Percentiles rank a stretch among this genome's conserved stretches.
These are phyloP conservation scores for Sebastes hubbsi DNA, from an alignment of 2,797 vertebrate genomes.

Conservation along the genomic window DNA sequence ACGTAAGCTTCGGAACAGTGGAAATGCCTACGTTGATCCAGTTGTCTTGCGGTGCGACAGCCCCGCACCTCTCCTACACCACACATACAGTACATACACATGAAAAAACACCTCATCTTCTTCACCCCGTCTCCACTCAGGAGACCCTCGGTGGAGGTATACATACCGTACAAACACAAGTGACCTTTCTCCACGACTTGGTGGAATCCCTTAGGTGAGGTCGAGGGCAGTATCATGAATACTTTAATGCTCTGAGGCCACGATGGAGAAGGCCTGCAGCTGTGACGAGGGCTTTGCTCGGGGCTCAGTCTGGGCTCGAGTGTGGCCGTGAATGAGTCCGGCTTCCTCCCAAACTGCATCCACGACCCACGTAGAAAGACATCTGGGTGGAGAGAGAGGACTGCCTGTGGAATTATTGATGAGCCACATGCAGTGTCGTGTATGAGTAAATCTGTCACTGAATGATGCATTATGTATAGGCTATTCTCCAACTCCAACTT, in stretches of 20 bases:
- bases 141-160: not conserved
- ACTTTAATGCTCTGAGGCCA: conserved; percentile 7
- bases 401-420: conserved; percentile 39
- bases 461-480: not conserved
- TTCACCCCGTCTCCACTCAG: not conserved
- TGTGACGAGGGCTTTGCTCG: not conserved
- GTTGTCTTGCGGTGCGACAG: not conserved
- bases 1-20: not conserved
- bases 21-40: not conserved
- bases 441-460: conserved; percentile 12
- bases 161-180: conserved; percentile 20
- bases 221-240: conserved; percentile 23
- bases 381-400: not conserved
- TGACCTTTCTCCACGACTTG: conserved; percentile 42
- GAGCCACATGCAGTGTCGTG: conserved; percentile 6
- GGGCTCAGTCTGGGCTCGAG: not conserved
- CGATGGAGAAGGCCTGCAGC: not conserved
- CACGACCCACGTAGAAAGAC: not conserved
- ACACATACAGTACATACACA: not conserved
- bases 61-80: not conserved
- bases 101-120: not conserved
- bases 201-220: conserved; percentile 28
- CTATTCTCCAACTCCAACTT: not conserved
- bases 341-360: not conserved
- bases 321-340: not conserved